phyloP scores from a whole-genome alignment of 2,797 vertebrate genomes.

The Hybognathus amarus region DNA sequence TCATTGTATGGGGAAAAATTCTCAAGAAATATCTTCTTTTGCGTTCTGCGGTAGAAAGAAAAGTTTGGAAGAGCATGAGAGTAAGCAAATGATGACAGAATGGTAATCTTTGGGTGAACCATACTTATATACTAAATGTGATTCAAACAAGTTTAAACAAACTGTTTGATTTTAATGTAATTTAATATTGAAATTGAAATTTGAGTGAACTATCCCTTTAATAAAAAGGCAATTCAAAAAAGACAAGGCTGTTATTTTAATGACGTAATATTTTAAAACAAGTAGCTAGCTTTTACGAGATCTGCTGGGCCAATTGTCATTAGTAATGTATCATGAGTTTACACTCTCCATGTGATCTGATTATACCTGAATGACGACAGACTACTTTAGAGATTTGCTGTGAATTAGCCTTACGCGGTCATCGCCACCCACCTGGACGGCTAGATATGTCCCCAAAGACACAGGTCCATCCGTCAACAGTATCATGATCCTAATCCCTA shows the following conservation, averaged over 20 bases:
- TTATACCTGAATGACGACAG: constrained; percentile 8
- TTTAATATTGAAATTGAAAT: too few relatives aligned
- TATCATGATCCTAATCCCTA: constrained; percentile 47
- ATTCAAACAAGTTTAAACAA: too few relatives aligned
- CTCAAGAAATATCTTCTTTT: not conserved
- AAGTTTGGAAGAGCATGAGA: not conserved
- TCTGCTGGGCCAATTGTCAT: not conserved
- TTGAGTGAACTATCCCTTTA: not conserved
- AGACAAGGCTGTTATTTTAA: not conserved
- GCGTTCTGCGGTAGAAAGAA: not conserved
- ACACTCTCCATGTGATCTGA: not conserved
- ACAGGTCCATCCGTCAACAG: constrained; percentile 34
- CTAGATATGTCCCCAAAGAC: constrained; percentile 43
- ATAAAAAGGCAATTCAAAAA: not conserved
- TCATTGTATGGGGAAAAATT: not conserved
- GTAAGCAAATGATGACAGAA: not conserved
- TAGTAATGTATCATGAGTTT: not conserved
- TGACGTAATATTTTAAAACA: too few relatives aligned
- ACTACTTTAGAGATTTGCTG: constrained; percentile 10
- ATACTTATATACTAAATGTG: too few relatives aligned
- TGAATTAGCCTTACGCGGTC: constrained; percentile 21
- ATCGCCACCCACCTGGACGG: not conserved
- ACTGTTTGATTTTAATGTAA: not conserved
- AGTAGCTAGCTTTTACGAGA: not conserved
- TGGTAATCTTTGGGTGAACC: not conserved